Evolutionary conservation across 2,113 vertebrate genomes (phyloP), one percentile per base, ranked within the genome.

Genomic region (Hypomesus transpacificus): DNA sequence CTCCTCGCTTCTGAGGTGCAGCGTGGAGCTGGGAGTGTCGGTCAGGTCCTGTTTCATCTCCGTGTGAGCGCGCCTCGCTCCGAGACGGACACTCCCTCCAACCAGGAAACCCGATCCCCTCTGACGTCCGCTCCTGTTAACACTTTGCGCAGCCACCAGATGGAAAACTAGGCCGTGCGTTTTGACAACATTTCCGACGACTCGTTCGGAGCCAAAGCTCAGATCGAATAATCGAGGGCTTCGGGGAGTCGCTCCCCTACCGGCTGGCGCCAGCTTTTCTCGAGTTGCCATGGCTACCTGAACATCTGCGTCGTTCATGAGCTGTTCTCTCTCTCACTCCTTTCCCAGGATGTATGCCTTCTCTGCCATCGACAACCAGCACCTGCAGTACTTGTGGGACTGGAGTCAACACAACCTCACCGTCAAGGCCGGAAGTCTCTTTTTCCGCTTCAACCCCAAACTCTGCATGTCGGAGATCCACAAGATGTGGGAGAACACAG

Each of bases 341-440:
- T 61, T 1, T 21, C 22, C 28, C 76, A 98, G 97, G 81, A 93
- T 93, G 83, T 98, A 99, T 4, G 92, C 97, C 1, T 98, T 99
- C 90, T 96, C 94, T 0, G 95, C 94, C 56, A 89, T 98, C 28
- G 94, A 98, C 88, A 99, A 99, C 92, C 95, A 97, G 86, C 93
- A 98, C 84, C 84, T 99, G 66, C 96, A 98, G 89, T 91, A 94
- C 68, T 89, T 98, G 14, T 99, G 97, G 97, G 95, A 99, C 89
- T 99, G 97, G 97, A 93, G 83, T 79, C 94, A 95, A 72, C 97
- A 96, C 85, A 98, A 98, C 86, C 86, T 99, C 87, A 98, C 96
- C 1, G 94, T 99, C 87, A 91, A 85, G n/a, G 84, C 89, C 0
- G 97, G 97, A 18, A 96, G 97, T 28, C 94, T 98, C 83, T 96